phyloP scores from a whole-genome alignment of 2,113 vertebrate genomes.

The Lepidothrix coronata region DNA sequence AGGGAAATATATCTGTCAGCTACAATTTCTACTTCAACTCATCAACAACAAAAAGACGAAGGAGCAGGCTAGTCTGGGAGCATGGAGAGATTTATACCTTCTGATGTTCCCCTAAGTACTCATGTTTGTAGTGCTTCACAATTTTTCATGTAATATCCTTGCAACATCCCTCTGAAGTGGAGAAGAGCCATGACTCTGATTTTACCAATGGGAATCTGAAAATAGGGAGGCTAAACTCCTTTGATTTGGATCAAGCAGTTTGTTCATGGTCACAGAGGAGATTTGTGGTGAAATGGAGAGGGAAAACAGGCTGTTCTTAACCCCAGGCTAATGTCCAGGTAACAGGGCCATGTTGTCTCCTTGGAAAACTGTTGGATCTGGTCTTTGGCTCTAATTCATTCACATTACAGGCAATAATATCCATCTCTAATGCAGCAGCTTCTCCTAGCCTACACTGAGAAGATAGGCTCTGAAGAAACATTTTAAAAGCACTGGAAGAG shows the following conservation, averaged over 20 bases:
- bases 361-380: background rate
- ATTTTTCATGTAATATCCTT: background rate
- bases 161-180: background rate
- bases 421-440: background rate
- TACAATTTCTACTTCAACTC: background rate
- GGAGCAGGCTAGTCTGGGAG: background rate
- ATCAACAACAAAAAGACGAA: background rate
- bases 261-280: background rate
- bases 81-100: background rate
- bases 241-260: background rate
- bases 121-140: background rate
- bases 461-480: background rate
- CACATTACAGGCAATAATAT: background rate
- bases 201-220: background rate
- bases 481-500: background rate
- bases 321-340: background rate
- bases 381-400: background rate
- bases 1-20: background rate
- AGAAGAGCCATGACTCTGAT: background rate
- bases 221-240: background rate
- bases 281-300: background rate
- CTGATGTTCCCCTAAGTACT: slow-evolving; percentile 19
- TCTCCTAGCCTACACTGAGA: background rate
- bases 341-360: background rate
- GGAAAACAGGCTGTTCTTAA: background rate